Evolutionary conservation across 2,888 invertebrate species (phyloP).

Genomic region (Dione vanillae): DNA sequence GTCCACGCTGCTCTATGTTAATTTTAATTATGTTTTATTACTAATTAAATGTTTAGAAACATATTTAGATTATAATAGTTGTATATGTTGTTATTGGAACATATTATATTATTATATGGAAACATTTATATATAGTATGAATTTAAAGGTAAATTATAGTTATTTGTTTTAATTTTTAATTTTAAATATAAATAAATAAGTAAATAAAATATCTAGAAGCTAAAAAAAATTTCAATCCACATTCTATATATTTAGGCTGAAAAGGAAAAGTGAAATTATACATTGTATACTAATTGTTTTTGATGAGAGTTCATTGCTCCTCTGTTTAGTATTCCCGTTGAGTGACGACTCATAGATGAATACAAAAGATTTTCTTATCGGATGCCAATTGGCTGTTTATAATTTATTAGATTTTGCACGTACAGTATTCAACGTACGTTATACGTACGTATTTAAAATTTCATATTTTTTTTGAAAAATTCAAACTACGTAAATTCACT

Average conservation of each 20-base stretch:
- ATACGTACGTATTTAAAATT: not conserved
- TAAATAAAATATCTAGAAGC: not conserved
- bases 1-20: slow-evolving; percentile 24
- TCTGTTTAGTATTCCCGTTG: slow-evolving; percentile 19
- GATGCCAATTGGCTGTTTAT: slow-evolving; percentile 22
- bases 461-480: too few species aligned
- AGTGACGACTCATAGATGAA: slow-evolving; percentile 17
- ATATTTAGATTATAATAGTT: too few species aligned
- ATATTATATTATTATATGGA: too few species aligned
- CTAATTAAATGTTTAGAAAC: not conserved
- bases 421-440: too few species aligned
- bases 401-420: slow-evolving; percentile 3
- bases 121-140: too few species aligned
- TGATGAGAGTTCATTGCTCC: slow-evolving; percentile 23
- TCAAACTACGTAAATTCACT: too few species aligned
- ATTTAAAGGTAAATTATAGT: too few species aligned
- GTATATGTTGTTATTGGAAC: too few species aligned
- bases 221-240: not conserved
- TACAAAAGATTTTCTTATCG: slow-evolving; percentile 31
- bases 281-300: slow-evolving; percentile 19
- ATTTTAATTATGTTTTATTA: slow-evolving; percentile 33
- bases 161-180: too few species aligned
- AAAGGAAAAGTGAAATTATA: slow-evolving; percentile 26
- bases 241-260: not conserved
- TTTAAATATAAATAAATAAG: too few species aligned